These are phyloP conservation scores for Cotesia glomerata DNA, from an alignment of 1,140 invertebrate species.

Conservation along the genomic window DNA sequence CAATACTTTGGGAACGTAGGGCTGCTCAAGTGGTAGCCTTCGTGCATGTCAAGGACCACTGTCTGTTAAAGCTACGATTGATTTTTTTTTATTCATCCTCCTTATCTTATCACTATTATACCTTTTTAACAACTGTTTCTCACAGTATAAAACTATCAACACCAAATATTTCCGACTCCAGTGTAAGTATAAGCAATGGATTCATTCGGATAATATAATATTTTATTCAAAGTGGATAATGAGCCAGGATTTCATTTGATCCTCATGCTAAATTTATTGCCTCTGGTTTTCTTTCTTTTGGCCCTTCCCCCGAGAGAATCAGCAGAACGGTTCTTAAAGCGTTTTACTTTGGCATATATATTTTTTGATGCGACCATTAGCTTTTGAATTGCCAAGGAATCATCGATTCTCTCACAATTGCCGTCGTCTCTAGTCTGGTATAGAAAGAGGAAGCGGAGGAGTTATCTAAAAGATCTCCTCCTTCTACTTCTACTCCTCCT, in stretches of 20 bases:
- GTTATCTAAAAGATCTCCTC: conserved; percentile 15
- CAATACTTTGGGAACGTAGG: neutral
- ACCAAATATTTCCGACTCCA: too few relatives aligned
- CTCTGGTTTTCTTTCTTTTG: neutral
- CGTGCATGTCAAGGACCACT: conserved; percentile 19
- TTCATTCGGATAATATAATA: too few relatives aligned
- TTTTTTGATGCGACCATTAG: conserved; percentile 26
- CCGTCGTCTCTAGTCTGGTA: conserved; percentile 11
- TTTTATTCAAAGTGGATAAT: too few relatives aligned
- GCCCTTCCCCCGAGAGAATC: neutral
- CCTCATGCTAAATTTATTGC: too few relatives aligned
- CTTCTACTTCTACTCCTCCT: neutral
- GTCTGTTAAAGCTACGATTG: neutral
- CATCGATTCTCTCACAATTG: conserved; percentile 30
- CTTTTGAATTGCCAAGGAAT: conserved; percentile 23
- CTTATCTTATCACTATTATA: too few relatives aligned
- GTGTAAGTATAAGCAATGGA: too few relatives aligned
- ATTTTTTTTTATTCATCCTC: neutral
- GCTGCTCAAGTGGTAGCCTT: conserved; percentile 18
- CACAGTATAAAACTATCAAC: too few relatives aligned
- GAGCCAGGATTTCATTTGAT: too few relatives aligned
- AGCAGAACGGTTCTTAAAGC: neutral
- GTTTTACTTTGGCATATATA: conserved; percentile 11
- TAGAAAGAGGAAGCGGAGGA: neutral
- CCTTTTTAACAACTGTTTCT: too few relatives aligned